Conservation (phyloP, 2,113 vertebrate species). For the Toxotes chatareus region DNA sequence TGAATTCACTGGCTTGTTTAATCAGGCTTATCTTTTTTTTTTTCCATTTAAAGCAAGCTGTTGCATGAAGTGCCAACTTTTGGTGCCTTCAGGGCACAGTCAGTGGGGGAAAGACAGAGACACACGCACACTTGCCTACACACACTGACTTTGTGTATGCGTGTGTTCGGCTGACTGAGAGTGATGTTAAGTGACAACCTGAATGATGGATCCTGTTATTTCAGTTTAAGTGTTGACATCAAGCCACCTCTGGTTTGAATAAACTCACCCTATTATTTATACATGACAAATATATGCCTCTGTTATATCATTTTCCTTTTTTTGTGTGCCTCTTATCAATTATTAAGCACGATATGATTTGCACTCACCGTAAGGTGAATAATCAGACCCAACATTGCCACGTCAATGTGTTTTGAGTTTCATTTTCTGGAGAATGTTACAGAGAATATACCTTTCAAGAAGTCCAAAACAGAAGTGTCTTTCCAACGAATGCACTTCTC, state of each 20-base stretch:
- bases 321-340: neutral
- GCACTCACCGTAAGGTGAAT: neutral
- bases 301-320: neutral
- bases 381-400: neutral
- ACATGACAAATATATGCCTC: neutral
- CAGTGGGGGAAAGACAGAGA: neutral
- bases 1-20: neutral
- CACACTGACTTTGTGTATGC: neutral
- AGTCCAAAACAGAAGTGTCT: neutral
- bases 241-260: neutral
- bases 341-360: no score
- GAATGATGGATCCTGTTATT: conserved; percentile 5
- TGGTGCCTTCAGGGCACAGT: neutral
- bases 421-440: neutral
- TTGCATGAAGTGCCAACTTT: neutral
- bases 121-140: neutral
- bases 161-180: conserved; percentile 1
- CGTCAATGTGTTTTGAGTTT: neutral
- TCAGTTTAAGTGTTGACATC: neutral
- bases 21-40: neutral
- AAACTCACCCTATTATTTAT: neutral
- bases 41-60: neutral
- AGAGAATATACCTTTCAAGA: neutral
- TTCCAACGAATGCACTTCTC: neutral
- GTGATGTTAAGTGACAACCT: neutral